These are phyloP conservation scores for Cepaea hortensis DNA, from an alignment of 2,888 invertebrate genomes.

Conservation along the genomic window DNA sequence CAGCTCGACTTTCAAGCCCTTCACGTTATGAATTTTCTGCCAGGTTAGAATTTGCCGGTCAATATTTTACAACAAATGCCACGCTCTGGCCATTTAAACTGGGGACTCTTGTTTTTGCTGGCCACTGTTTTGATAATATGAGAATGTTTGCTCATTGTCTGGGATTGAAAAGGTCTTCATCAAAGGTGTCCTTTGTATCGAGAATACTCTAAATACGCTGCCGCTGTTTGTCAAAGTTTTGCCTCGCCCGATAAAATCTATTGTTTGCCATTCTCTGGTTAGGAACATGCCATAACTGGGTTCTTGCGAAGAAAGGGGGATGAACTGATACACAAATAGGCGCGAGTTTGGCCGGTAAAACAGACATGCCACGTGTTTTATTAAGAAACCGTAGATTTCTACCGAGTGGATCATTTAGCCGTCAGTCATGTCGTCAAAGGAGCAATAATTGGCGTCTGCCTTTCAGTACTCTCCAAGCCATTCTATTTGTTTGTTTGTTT, in stretches of 20 bases:
- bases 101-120: neutral
- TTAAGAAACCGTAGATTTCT: neutral
- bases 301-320: neutral
- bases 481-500: too few relatives aligned
- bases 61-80: slow-evolving; percentile 24
- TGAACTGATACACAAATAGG: slow-evolving; percentile 11
- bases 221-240: slow-evolving; percentile 6
- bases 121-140: slow-evolving; percentile 28
- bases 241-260: slow-evolving; percentile 2
- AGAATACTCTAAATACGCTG: slow-evolving; percentile 7
- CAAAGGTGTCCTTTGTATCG: slow-evolving; percentile 26
- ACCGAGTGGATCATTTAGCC: neutral
- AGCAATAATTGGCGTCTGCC: too few relatives aligned
- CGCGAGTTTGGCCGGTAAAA: neutral
- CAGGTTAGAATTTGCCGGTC: neutral
- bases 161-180: slow-evolving; percentile 17
- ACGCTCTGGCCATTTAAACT: slow-evolving; percentile 19
- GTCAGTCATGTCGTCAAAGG: neutral
- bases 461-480: too few relatives aligned
- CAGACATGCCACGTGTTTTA: neutral
- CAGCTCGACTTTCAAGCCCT: neutral
- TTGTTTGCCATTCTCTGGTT: slow-evolving; percentile 5
- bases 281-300: neutral
- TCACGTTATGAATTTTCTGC: slow-evolving; percentile 23
- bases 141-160: slow-evolving; percentile 6